phyloP scores from a whole-genome alignment of 2,888 invertebrate species.

The Physocephala rufipes region DNA sequence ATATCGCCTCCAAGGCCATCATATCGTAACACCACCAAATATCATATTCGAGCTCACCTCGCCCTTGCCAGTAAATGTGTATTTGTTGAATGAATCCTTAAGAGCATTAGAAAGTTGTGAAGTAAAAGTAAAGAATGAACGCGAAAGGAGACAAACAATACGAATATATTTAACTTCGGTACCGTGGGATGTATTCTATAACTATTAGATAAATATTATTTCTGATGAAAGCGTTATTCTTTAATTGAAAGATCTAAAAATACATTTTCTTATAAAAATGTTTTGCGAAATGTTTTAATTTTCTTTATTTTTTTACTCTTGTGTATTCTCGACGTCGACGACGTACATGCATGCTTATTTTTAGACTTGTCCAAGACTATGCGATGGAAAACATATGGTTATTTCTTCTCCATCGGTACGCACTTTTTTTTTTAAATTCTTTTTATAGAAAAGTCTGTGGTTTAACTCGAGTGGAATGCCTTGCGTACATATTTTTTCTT shows the following conservation, averaged over 20 bases:
- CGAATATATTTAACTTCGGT: neutral
- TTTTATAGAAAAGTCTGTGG: neutral
- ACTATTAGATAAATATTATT: neutral
- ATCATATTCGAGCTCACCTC: neutral
- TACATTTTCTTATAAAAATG: no score
- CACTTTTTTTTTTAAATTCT: no score
- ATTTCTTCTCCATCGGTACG: neutral
- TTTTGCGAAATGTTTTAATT: no score
- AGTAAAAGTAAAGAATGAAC: neutral
- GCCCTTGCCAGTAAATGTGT: neutral
- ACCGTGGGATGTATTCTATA: neutral
- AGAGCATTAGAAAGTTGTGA: conserved; percentile 32
- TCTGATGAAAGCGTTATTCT: no score
- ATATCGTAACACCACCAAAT: neutral
- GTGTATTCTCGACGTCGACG: neutral
- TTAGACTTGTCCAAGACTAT: neutral
- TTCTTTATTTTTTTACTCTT: neutral
- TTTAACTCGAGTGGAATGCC: neutral
- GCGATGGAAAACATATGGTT: no score
- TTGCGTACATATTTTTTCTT: conserved; percentile 33
- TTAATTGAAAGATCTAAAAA: no score
- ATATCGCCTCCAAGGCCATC: neutral
- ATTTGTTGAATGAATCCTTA: conserved; percentile 27
- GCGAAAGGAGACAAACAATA: no score
- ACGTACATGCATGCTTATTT: no score